phyloP scores from a whole-genome alignment of 2,113 vertebrate species.

The Muscicapa adusta region DNA sequence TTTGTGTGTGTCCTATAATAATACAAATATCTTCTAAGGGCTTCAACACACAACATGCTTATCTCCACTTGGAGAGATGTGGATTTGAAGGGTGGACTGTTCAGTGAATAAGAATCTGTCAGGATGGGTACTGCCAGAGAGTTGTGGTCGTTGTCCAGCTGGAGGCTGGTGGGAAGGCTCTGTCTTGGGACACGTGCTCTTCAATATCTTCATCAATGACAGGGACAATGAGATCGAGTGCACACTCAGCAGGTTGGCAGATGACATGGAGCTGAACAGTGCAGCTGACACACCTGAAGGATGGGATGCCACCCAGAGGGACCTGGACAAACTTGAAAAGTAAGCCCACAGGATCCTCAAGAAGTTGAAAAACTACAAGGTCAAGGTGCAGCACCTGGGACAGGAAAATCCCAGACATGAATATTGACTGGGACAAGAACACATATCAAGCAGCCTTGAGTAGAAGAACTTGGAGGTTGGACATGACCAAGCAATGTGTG shows the following conservation, averaged over 20 bases:
- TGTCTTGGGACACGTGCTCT: not conserved
- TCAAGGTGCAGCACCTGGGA: not conserved
- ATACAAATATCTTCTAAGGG: not conserved
- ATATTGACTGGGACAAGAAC: not conserved
- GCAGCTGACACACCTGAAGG: not conserved
- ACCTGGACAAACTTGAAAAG: not conserved
- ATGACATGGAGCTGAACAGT: not conserved
- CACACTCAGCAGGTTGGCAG: not conserved
- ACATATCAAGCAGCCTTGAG: not conserved
- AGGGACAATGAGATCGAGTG: accelerated
- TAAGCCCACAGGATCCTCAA: not conserved
- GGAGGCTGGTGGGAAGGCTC: not conserved
- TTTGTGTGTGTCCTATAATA: not conserved
- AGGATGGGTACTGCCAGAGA: not conserved
- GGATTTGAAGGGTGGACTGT: not conserved
- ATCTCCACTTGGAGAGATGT: not conserved
- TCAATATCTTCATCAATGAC: not conserved
- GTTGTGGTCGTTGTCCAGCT: not conserved
- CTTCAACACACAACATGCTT: not conserved
- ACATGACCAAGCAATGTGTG: accelerated
- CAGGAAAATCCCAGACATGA: accelerated
- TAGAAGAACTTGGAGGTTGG: not conserved
- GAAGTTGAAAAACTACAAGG: not conserved
- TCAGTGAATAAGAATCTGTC: not conserved
- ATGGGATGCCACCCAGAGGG: too few relatives aligned